Evolutionary conservation across 2,888 invertebrate species (phyloP).

Genomic region (Apamea anceps): DNA sequence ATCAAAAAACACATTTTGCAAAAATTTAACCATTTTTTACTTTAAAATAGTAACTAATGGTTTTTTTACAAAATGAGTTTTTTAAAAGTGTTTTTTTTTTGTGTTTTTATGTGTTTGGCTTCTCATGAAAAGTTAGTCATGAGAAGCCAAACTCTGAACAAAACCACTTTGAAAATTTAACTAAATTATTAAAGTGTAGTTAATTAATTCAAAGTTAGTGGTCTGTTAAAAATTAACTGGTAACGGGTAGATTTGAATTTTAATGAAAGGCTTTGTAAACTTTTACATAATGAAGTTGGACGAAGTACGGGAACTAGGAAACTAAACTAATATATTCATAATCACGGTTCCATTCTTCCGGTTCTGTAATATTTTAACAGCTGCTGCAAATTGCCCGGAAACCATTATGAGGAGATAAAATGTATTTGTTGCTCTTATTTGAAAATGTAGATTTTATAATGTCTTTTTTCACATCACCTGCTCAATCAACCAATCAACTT

Average conservation of each 20-base stretch:
- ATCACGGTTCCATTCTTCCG: constrained; percentile 74
- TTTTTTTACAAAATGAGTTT: no score
- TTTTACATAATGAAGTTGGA: constrained; percentile 55
- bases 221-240: constrained; percentile 54
- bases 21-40: no score
- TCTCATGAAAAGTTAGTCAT: no score
- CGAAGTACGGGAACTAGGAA: constrained; percentile 51
- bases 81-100: no score
- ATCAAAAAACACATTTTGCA: no score
- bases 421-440: constrained; percentile 8
- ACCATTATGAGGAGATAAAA: constrained; percentile 15
- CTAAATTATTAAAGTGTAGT: constrained; percentile 25
- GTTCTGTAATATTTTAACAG: constrained; percentile 45
- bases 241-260: constrained; percentile 57
- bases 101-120: no score
- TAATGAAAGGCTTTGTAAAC: constrained; percentile 61
- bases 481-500: no score
- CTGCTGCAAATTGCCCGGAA: constrained; percentile 36
- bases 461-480: background rate
- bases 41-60: no score
- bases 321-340: constrained; percentile 79
- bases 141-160: constrained; percentile 4
- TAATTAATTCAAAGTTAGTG: constrained; percentile 47
- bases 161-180: constrained; percentile 11
- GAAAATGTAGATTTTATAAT: background rate